phyloP scores from a whole-genome alignment of 2,888 invertebrate genomes.

The Stramonita haemastoma region DNA sequence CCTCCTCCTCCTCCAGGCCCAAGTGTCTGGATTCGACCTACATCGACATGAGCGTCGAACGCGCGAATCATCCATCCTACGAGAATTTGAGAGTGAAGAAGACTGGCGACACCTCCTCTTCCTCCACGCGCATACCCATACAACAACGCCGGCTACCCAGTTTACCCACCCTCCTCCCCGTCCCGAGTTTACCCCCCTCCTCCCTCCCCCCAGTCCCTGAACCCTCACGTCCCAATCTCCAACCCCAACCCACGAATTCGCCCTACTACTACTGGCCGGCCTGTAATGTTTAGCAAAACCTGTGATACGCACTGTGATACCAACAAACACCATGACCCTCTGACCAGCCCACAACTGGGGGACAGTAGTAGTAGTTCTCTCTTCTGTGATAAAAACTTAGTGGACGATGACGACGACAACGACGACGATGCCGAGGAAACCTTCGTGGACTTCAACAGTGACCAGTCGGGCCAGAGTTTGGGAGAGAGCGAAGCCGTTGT shows the following conservation, averaged over 20 bases:
- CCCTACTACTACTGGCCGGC: too few relatives aligned
- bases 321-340: background rate
- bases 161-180: background rate
- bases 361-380: background rate
- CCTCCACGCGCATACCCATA: too few relatives aligned
- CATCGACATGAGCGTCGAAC: too few relatives aligned
- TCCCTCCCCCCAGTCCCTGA: background rate
- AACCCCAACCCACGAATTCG: background rate
- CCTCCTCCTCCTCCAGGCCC: too few relatives aligned
- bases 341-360: background rate
- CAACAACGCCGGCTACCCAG: too few relatives aligned
- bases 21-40: too few relatives aligned
- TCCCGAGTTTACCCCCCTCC: background rate
- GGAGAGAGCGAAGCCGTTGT: too few relatives aligned
- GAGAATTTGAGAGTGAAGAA: too few relatives aligned
- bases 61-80: too few relatives aligned
- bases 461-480: too few relatives aligned
- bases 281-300: too few relatives aligned
- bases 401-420: background rate
- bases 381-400: background rate
- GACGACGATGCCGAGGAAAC: background rate
- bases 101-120: too few relatives aligned
- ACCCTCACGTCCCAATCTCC: background rate
- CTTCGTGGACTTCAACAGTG: background rate
- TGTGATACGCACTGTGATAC: background rate